Percentiles rank a stretch among this genome's conserved stretches.
phyloP scores from a whole-genome alignment of 2,797 vertebrate species.

The Pelobates cultripes region DNA sequence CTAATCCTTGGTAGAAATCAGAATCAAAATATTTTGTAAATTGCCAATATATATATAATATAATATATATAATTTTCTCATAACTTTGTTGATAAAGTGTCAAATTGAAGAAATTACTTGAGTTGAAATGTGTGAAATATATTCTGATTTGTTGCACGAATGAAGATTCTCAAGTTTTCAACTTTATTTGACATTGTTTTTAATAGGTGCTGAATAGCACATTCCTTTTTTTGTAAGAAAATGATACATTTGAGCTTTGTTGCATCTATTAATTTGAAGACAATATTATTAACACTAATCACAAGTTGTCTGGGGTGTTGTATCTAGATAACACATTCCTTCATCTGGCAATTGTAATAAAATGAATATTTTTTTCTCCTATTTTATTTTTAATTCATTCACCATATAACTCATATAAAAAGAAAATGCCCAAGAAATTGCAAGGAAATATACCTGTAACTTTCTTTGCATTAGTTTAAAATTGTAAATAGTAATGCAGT shows the following conservation, averaged over 20 bases:
- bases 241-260: constrained; percentile 43
- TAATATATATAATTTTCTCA: too few relatives aligned
- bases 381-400: background rate
- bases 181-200: constrained; percentile 32
- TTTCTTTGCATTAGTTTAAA: too few relatives aligned
- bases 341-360: constrained; percentile 35
- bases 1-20: too few relatives aligned
- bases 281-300: constrained; percentile 54
- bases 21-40: too few relatives aligned
- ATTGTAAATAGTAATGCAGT: too few relatives aligned
- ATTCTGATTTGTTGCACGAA: constrained; percentile 30
- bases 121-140: constrained; percentile 10
- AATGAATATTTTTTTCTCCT: constrained; percentile 30
- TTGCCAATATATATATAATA: too few relatives aligned
- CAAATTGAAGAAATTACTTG: background rate
- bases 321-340: constrained; percentile 49
- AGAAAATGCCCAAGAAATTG: background rate
- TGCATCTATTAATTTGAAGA: constrained; percentile 49
- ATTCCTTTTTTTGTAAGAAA: constrained; percentile 43
- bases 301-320: constrained; percentile 49
- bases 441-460: too few relatives aligned
- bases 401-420: background rate
- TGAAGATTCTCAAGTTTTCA: constrained; percentile 42
- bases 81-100: too few relatives aligned
- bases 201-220: constrained; percentile 49